Base-by-base conservation (phyloP, 2,797 vertebrate species). In the Myotis pilosus region DNA sequence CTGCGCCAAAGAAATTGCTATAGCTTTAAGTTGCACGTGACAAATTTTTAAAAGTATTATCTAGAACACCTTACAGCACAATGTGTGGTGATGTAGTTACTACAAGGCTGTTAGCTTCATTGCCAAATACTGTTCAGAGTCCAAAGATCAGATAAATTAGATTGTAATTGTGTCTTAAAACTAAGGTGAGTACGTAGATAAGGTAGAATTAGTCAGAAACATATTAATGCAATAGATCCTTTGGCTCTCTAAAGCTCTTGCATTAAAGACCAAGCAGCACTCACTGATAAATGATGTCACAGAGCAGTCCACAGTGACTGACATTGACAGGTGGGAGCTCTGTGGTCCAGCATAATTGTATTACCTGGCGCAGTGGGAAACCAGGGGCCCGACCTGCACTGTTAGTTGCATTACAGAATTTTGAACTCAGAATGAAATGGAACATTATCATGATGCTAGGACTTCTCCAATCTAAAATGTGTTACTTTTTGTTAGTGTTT, bases 161-260 rank as follows among this genome's bases (percentile, higher is more conserved):
- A 98, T 98, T 98, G 98, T 99, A 99, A 99, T 99, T 99, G 97
- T 91, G 94, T 98, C 99, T 99, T 98, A 98, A 98, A 98, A 96
- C 98, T 98, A 97, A 99, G 97, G 98, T 97, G 98, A 98, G 98
- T 98, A 98, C 98, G 98, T 95, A 98, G 98, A 98, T 98, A 97
- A 98, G 98, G 98, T 19, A 20, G 97, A 98, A 99, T 98, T 99
- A 99, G 98, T 97, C 97, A 97, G 97, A 98, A 98, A 98, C 96
- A 83, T 98, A 97, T 98, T 98, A 98, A 98, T 80, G 92, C 97
- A 98, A 99, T 99, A 98, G 98, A 98, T 97, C 97, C 97, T 97
- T 98, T 95, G 96, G 96, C 98, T 98, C 82, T 98, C 79, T 96
- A 92, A 96, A 97, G 89, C 95, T 98, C 94, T 98, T 97, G 92